A percentile compares a stretch with the other conserved stretches of the same genome.
Conservation (phyloP, 2,888 invertebrate species). For the Eupithecia centaureata region DNA sequence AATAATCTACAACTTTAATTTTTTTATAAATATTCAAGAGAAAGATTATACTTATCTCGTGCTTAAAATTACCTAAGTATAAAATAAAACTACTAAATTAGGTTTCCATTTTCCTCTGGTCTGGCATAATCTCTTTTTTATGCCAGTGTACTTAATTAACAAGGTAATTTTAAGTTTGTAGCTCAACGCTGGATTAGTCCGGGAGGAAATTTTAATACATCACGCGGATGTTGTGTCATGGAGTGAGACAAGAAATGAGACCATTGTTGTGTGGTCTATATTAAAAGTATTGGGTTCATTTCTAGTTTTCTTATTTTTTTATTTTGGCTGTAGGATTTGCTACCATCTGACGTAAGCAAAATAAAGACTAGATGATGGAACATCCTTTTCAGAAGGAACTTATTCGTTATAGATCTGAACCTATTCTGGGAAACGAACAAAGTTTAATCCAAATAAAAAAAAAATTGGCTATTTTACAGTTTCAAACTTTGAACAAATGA, state of each 20-base stretch:
- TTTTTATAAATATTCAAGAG: neutral
- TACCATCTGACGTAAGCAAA: neutral
- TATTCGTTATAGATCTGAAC: too few species aligned
- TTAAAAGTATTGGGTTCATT: neutral
- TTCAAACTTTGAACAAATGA: neutral
- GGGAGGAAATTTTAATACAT: conserved; percentile 40
- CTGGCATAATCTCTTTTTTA: conserved; percentile 33
- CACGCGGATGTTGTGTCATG: conserved; percentile 14
- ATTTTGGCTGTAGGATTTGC: too few species aligned
- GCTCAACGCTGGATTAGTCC: conserved; percentile 42
- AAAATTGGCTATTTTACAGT: neutral
- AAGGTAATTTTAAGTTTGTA: conserved; percentile 48
- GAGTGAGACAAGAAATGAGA: conserved; percentile 6
- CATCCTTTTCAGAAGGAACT: too few species aligned
- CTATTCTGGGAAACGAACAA: neutral
- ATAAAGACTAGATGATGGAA: too few species aligned
- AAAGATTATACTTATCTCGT: too few species aligned
- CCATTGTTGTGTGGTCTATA: neutral
- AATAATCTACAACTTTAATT: neutral
- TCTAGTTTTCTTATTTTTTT: too few species aligned
- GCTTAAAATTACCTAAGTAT: neutral
- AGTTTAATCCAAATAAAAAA: neutral
- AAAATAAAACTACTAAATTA: conserved; percentile 21
- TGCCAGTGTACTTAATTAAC: conserved; percentile 54
- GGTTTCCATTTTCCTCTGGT: conserved; percentile 30